These are phyloP conservation scores for Aporophyla nigra DNA, from an alignment of 2,888 invertebrate species.

Conservation along the genomic window DNA sequence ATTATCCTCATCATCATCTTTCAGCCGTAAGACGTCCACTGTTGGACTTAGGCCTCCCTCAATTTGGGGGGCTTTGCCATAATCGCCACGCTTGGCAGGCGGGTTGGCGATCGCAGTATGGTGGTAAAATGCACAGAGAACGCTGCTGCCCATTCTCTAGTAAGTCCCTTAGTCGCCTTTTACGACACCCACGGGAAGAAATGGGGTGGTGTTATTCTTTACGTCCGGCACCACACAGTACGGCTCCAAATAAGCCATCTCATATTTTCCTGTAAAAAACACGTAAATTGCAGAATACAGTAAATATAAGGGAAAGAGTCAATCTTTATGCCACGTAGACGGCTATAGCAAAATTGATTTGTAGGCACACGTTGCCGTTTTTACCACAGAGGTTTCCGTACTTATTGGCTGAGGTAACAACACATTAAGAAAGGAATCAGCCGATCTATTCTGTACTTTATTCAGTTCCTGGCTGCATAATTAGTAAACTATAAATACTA, in stretches of 20 bases:
- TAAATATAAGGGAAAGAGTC: conserved; percentile 10
- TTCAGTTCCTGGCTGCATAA: not conserved
- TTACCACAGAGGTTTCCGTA: not conserved
- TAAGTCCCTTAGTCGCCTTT: too few species aligned
- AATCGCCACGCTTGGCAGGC: too few species aligned
- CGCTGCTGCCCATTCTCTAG: too few species aligned
- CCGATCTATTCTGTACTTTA: not conserved
- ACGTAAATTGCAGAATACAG: not conserved
- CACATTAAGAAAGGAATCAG: not conserved
- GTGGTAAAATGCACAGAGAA: too few species aligned
- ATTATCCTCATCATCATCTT: too few species aligned
- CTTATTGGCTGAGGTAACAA: not conserved
- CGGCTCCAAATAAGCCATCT: conserved; percentile 1
- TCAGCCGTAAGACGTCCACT: too few species aligned
- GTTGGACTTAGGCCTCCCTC: too few species aligned
- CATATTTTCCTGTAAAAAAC: not conserved
- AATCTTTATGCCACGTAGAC: not conserved
- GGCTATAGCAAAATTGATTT: conserved; percentile 10
- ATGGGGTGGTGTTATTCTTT: too few species aligned
- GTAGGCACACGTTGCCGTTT: not conserved
- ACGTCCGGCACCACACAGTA: too few species aligned
- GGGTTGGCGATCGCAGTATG: too few species aligned
- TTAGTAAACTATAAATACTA: not conserved
- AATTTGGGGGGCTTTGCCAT: too few species aligned
- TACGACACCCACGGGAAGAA: too few species aligned